Percentiles rank a stretch among this genome's conserved stretches.
phyloP scores from a whole-genome alignment of 2,797 vertebrate genomes.

The Sebastes minor region DNA sequence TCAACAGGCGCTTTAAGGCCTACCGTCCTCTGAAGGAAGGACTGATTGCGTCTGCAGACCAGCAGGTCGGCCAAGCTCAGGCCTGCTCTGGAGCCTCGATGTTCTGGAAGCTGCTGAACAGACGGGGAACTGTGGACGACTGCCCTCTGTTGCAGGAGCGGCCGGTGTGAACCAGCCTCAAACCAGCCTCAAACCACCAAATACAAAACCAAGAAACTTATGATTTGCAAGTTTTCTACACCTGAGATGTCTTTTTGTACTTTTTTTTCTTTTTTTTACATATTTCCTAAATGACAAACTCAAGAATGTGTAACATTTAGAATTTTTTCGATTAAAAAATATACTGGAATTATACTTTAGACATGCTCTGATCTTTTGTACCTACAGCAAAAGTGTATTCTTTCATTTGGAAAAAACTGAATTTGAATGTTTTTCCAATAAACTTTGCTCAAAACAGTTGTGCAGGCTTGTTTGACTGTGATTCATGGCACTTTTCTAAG shows the following conservation, averaged over 20 bases:
- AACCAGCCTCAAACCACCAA: background rate
- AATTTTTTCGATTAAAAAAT: conserved; percentile 9
- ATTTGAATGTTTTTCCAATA: conserved; percentile 59
- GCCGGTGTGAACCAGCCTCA: conserved; percentile 70
- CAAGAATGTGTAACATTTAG: conserved; percentile 21
- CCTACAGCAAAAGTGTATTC: background rate
- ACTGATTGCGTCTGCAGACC: conserved; percentile 3
- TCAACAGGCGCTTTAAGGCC: conserved; percentile 79
- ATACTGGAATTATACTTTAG: background rate
- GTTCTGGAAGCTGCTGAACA: conserved; percentile 80
- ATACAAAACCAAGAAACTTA: conserved; percentile 23
- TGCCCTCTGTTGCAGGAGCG: conserved; percentile 85
- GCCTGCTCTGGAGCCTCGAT: conserved; percentile 66
- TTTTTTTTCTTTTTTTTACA: conserved; percentile 23
- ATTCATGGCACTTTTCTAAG: background rate
- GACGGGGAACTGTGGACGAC: conserved; percentile 72
- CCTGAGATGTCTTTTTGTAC: conserved; percentile 58
- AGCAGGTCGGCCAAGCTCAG: conserved; percentile 40
- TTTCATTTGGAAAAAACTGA: conserved; percentile 16
- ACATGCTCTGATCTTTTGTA: conserved; percentile 43
- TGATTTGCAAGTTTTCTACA: conserved; percentile 3
- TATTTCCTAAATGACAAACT: conserved; percentile 38
- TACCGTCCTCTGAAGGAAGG: conserved; percentile 75
- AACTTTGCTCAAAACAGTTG: conserved; percentile 32
- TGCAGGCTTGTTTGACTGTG: background rate